phyloP scores from a whole-genome alignment of 2,113 vertebrate species.

The Hemiscyllium ocellatum region DNA sequence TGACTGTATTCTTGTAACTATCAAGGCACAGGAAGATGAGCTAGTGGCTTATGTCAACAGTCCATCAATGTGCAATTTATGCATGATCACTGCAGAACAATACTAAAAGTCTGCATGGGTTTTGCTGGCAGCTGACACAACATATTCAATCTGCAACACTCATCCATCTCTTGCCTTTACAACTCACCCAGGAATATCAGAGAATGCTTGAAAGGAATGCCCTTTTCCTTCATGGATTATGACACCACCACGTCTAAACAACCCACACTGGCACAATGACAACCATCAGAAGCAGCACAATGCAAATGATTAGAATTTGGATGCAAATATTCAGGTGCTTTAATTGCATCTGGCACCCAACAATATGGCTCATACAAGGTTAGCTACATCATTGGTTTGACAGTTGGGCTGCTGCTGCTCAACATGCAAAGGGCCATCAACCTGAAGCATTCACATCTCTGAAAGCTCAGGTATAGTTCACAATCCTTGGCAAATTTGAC shows the following conservation, averaged over 20 bases:
- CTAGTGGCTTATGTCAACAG: neutral
- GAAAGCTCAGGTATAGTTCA: neutral
- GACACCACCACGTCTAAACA: neutral
- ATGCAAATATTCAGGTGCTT: neutral
- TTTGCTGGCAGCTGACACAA: neutral
- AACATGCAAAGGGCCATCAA: neutral
- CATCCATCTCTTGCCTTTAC: neutral
- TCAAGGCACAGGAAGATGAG: neutral
- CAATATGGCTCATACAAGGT: neutral
- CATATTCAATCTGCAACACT: neutral
- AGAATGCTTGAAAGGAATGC: neutral
- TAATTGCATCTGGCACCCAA: neutral
- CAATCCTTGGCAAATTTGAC: neutral
- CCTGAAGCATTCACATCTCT: neutral
- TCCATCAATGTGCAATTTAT: neutral
- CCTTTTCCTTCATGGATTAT: neutral
- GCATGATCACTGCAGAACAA: neutral
- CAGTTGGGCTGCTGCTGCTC: neutral
- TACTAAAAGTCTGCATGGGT: neutral
- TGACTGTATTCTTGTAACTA: neutral
- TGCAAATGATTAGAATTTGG: neutral
- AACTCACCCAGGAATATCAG: neutral
- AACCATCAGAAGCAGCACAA: neutral
- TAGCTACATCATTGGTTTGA: neutral
- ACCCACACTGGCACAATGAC: neutral